phyloP scores from a whole-genome alignment of 2,797 vertebrate genomes.

The Thripadectes ignobilis region DNA sequence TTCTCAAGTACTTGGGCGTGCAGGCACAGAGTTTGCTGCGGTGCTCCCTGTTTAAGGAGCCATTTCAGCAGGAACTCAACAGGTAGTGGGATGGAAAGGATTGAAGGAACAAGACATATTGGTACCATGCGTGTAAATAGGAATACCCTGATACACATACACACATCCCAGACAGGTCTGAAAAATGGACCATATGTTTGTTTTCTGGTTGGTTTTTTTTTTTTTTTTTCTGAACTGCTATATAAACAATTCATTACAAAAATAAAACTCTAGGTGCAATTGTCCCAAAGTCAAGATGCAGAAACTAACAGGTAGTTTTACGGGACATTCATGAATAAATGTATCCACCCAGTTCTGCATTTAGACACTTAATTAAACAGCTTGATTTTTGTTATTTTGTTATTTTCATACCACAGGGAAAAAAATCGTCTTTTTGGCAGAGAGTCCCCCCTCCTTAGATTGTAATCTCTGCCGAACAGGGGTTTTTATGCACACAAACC shows the following conservation, averaged over 20 bases:
- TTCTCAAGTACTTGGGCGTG: background rate
- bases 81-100: background rate
- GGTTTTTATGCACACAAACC: background rate
- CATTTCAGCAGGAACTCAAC: background rate
- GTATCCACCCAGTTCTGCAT: background rate
- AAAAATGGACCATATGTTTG: background rate
- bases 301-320: background rate
- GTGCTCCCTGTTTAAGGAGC: background rate
- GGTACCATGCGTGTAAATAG: background rate
- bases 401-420: background rate
- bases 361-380: background rate
- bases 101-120: background rate
- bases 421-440: conserved; percentile 1
- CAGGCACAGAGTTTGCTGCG: background rate
- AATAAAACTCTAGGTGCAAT: background rate
- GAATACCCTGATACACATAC: background rate
- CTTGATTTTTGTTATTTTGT: background rate
- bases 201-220: background rate
- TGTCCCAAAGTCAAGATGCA: background rate
- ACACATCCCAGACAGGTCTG: background rate
- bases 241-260: background rate
- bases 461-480: background rate
- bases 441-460: background rate
- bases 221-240: background rate
- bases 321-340: background rate